A percentile compares a stretch with the other conserved stretches of the same genome.
Conservation (phyloP, 2,113 vertebrate species). For the Chlorodrepanis virens region DNA sequence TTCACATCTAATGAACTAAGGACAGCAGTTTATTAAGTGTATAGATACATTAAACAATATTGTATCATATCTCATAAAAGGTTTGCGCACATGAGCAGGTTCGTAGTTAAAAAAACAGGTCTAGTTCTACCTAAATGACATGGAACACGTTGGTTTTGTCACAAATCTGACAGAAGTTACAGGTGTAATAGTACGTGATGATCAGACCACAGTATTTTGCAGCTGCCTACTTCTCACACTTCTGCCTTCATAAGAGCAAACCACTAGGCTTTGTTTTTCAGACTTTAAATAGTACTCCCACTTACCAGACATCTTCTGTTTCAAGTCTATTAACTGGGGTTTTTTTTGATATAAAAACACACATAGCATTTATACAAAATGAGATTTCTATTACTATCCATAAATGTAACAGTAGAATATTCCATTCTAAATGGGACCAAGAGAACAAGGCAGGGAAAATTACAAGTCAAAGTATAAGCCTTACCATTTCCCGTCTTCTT, state of each 20-base stretch:
- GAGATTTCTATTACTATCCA: not conserved
- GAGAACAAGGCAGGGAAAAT: not conserved
- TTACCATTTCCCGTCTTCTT: slow-evolving; percentile 92
- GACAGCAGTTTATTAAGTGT: not conserved
- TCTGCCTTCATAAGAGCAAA: not conserved
- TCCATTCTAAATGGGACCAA: not conserved
- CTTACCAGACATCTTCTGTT: not conserved
- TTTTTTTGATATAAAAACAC: not conserved
- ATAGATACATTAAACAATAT: not conserved
- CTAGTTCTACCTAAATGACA: not conserved
- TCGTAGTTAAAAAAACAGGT: not conserved
- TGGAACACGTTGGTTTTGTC: not conserved
- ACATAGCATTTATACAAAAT: not conserved
- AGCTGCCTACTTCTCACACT: not conserved
- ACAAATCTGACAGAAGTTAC: not conserved
- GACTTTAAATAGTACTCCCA: not conserved
- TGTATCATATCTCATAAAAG: not conserved
- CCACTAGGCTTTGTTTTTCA: not conserved
- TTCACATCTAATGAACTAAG: not conserved
- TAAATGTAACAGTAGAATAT: not conserved
- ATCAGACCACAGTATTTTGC: not conserved
- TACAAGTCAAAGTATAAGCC: not conserved
- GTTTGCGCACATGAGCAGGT: not conserved
- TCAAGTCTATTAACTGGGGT: not conserved
- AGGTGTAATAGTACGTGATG: fast-evolving